Percentiles rank a stretch among this genome's conserved stretches.
Conservation (phyloP, 2,888 invertebrate species). For the Gortyna flavago region DNA sequence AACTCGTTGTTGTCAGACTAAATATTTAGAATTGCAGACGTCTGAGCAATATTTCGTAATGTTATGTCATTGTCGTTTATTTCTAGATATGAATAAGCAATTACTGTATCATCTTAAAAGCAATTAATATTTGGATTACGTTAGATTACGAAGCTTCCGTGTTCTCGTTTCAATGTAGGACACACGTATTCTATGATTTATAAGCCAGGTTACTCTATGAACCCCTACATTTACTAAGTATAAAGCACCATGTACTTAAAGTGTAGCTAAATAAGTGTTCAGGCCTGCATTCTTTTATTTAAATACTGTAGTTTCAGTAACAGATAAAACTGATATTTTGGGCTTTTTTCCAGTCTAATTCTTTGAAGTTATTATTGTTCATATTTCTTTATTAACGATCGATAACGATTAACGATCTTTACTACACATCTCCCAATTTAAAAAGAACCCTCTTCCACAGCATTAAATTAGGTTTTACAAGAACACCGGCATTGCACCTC, state of each 20-base stretch:
- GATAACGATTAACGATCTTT: neutral
- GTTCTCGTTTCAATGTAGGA: neutral
- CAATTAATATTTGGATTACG: constrained; percentile 38
- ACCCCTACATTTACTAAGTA: neutral
- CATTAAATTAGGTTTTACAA: constrained; percentile 1
- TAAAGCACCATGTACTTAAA: neutral
- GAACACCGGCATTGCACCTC: neutral
- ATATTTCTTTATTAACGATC: neutral
- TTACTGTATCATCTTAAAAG: constrained; percentile 21
- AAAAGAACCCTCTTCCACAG: neutral
- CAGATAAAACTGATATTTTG: neutral
- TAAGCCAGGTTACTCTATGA: neutral
- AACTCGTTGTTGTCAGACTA: constrained; percentile 1
- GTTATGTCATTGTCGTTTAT: constrained; percentile 2
- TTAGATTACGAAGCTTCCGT: constrained; percentile 9
- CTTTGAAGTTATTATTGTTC: neutral
- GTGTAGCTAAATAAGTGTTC: neutral
- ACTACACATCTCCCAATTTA: neutral
- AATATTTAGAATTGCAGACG: constrained; percentile 31
- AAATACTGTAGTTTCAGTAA: neutral
- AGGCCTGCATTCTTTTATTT: neutral
- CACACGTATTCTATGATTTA: neutral
- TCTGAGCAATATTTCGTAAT: constrained; percentile 23
- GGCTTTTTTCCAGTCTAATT: neutral
- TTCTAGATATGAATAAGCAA: constrained; percentile 8